Base-by-base conservation (phyloP, 2,113 vertebrate genomes). In the Psittacula cyanocephala region DNA sequence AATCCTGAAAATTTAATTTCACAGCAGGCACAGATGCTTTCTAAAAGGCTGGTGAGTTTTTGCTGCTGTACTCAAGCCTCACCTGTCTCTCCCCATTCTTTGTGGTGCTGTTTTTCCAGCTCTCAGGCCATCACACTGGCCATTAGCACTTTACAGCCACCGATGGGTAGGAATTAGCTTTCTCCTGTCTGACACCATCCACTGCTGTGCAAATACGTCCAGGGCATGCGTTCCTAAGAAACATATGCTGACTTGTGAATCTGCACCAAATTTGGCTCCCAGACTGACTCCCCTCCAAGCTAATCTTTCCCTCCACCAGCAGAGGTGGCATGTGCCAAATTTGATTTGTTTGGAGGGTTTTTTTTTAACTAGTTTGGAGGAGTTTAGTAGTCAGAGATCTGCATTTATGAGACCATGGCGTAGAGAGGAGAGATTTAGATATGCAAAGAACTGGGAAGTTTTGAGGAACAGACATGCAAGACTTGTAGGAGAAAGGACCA, bases 21-120 rank as follows among this genome's bases (percentile, higher is more conserved):
- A 83, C 86, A 91, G 80, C 76, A 88, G 86, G 91, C 41, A 83
- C 72, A 83, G 85, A 67, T 70, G 76, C 71, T 91, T 91, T 92
- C 68, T 52, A 77, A 69, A 79, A 88, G 41, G 6, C 71, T 62
- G 41, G 6, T 50, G 52, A 33, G 11, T 9, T 86, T 81, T 57
- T 46, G 17, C 71, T 60, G 63, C 62, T 71, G n/a, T 55, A 43
- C 43, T 79, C 17, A 43, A 55, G 39, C 41, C 35, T 70, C 31
- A n/a, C 20, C 23, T 43, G 0, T 35, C 19, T 68, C 37, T 44
- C 43, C 39, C 28, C 37, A 25, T 59, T 52, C 37, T 6, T n/a
- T 13, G 49, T 76, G 68, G 11, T 37, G 74, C 55, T 3, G 1
- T 63, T 74, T 46, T 62, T 37, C 16, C 41, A 49, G 47, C 71